These are phyloP conservation scores for Stratiomys singularior DNA, from an alignment of 2,888 invertebrate genomes.

Conservation along the genomic window DNA sequence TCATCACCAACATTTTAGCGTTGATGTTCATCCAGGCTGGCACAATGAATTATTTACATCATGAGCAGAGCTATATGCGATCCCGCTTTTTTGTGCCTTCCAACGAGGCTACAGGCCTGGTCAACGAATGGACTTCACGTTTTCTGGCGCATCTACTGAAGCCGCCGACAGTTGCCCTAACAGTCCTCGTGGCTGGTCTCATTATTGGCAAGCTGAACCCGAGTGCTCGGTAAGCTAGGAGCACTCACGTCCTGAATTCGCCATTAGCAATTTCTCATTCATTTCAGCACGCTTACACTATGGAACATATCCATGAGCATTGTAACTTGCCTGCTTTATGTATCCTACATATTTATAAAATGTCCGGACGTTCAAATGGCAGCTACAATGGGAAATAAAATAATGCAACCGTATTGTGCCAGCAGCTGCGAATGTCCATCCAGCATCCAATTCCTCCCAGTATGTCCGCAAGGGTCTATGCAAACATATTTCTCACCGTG, in stretches of 20 bases:
- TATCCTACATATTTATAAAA: constrained; percentile 65
- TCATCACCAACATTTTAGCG: constrained; percentile 68
- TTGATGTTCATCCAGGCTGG: constrained; percentile 68
- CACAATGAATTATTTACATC: constrained; percentile 67
- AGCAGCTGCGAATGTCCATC: constrained; percentile 68
- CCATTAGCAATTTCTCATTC: background rate
- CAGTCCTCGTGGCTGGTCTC: constrained; percentile 68
- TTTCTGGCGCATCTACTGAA: constrained; percentile 68
- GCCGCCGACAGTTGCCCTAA: constrained; percentile 68
- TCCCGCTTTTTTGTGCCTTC: constrained; percentile 70
- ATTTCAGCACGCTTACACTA: constrained; percentile 62
- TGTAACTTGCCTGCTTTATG: constrained; percentile 66
- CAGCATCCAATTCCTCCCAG: constrained; percentile 69
- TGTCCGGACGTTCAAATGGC: constrained; percentile 67
- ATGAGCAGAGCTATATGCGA: constrained; percentile 70
- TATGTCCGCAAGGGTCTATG: constrained; percentile 69
- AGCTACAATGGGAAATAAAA: constrained; percentile 65
- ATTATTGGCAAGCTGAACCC: constrained; percentile 68
- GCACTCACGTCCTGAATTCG: background rate
- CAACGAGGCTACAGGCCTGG: constrained; percentile 66
- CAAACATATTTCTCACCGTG: constrained; percentile 78
- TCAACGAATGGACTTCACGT: constrained; percentile 69
- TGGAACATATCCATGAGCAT: constrained; percentile 67
- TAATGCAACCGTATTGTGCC: constrained; percentile 68
- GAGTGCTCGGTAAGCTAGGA: constrained; percentile 62